Evolutionary conservation across 1,140 invertebrate genomes (phyloP).

Genomic region (Papilio helenus): DNA sequence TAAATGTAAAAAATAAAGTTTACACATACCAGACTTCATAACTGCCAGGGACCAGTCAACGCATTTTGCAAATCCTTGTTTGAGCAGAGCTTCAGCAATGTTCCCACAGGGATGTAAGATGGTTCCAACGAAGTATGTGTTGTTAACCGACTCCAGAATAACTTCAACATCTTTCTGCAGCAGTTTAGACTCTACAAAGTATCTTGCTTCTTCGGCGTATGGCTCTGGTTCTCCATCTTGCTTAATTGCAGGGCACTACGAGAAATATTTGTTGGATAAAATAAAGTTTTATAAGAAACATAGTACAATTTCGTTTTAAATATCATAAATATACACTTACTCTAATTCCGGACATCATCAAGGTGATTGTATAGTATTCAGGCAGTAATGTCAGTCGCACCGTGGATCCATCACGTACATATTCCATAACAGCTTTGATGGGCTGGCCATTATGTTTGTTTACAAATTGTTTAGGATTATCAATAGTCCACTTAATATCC

Average conservation of each 20-base stretch:
- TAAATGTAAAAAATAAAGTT: neutral
- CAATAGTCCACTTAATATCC: constrained; percentile 91
- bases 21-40: constrained; percentile 87
- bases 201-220: constrained; percentile 86
- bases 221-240: constrained; percentile 79
- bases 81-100: constrained; percentile 96
- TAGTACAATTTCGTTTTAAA: neutral
- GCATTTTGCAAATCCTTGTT: constrained; percentile 96
- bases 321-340: constrained; percentile 77
- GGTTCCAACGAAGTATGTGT: constrained; percentile 97
- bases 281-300: neutral
- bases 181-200: constrained; percentile 95
- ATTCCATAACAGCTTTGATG: constrained; percentile 92
- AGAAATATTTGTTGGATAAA: constrained; percentile 29
- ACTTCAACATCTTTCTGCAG: constrained; percentile 97
- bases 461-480: constrained; percentile 89
- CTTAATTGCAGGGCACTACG: constrained; percentile 69
- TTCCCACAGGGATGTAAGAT: constrained; percentile 96
- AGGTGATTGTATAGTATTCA: constrained; percentile 92
- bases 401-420: constrained; percentile 98
- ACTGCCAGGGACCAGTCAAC: constrained; percentile 98
- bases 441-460: constrained; percentile 75
- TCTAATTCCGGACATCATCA: constrained; percentile 97
- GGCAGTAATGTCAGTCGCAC: constrained; percentile 95
- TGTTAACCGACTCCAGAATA: constrained; percentile 94